Percentiles rank a stretch among this genome's conserved stretches.
Conservation (phyloP, 2,113 vertebrate species). For the Anoura caudifer region DNA sequence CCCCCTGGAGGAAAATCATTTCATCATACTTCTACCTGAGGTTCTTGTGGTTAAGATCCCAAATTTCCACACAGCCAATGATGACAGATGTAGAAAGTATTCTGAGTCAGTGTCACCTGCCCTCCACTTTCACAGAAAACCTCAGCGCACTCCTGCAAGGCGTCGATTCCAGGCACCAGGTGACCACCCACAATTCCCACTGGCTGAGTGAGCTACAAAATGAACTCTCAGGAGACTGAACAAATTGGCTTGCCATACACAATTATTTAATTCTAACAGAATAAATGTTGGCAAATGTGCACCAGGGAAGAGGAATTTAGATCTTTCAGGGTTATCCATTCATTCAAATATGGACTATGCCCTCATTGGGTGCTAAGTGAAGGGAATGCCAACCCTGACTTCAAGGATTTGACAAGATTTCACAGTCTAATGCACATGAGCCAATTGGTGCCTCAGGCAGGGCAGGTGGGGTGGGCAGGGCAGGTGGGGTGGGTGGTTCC, state of each 20-base stretch:
- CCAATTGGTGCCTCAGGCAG: too few species aligned
- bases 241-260: background rate
- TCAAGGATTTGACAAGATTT: background rate
- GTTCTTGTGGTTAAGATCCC: background rate
- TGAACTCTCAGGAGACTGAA: background rate
- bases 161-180: background rate
- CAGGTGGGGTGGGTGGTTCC: too few species aligned
- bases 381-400: background rate
- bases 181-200: accelerated
- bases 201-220: background rate
- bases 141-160: background rate
- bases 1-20: background rate
- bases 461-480: background rate
- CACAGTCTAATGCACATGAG: background rate
- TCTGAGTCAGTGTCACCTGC: background rate
- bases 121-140: background rate
- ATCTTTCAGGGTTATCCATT: background rate
- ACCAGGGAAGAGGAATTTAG: background rate
- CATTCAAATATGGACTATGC: background rate
- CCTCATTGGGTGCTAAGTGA: background rate
- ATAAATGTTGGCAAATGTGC: background rate
- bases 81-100: background rate
- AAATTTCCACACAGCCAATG: background rate
- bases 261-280: background rate
- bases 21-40: background rate